Evolutionary conservation across 2,888 invertebrate species (phyloP).

Genomic region (Pocota personata): DNA sequence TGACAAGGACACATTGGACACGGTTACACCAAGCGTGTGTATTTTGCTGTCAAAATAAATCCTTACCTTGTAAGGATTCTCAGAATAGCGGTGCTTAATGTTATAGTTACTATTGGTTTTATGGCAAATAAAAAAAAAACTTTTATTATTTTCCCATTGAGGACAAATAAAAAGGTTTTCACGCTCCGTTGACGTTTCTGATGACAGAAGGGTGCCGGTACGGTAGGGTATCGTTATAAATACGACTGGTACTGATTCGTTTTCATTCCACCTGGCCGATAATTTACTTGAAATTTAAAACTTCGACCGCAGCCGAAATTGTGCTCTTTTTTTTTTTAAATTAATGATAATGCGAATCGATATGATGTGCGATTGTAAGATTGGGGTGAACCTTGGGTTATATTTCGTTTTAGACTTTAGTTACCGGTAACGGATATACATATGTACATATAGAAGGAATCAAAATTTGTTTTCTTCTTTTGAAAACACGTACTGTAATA

Average conservation of each 20-base stretch:
- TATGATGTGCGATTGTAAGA: slow-evolving; percentile 22
- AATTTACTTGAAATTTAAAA: slow-evolving; percentile 17
- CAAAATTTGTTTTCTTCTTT: not conserved
- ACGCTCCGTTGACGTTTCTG: slow-evolving; percentile 43
- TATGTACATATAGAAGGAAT: too few relatives aligned
- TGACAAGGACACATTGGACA: slow-evolving; percentile 33
- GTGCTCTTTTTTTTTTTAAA: not conserved
- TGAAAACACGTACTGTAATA: slow-evolving; percentile 28
- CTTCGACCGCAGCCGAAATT: slow-evolving; percentile 10
- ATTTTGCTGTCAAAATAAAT: slow-evolving; percentile 42
- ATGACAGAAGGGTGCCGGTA: slow-evolving; percentile 24
- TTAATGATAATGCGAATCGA: slow-evolving; percentile 45
- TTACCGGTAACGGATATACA: not conserved
- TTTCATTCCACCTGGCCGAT: slow-evolving; percentile 57
- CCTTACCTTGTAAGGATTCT: slow-evolving; percentile 37
- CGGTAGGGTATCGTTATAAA: slow-evolving; percentile 2
- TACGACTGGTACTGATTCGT: slow-evolving; percentile 1
- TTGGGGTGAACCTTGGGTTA: slow-evolving; percentile 24
- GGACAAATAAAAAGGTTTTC: slow-evolving; percentile 42
- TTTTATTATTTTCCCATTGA: not conserved
- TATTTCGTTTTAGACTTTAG: slow-evolving; percentile 12
- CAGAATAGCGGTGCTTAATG: slow-evolving; percentile 1
- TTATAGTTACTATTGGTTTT: slow-evolving; percentile 32
- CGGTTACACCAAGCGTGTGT: not conserved
- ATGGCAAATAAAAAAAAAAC: not conserved